Base-by-base conservation (phyloP, 2,888 invertebrate species). In the Xanthostigma xanthostigma region DNA sequence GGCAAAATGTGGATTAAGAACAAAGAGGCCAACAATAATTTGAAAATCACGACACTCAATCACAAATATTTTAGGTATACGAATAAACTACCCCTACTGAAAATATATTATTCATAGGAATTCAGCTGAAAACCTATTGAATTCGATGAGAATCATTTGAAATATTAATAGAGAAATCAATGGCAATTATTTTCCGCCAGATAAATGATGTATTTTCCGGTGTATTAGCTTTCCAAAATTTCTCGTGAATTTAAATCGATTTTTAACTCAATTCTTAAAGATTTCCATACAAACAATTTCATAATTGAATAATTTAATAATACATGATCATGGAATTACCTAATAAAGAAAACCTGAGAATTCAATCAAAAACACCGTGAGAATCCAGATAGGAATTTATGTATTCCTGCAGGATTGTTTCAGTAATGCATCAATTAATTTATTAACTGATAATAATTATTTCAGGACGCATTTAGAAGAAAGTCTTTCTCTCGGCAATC, bases 1-100 rank as follows among this genome's bases (percentile, higher is more conserved):
- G 96, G 95, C 11, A 96, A 95, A 66, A 83, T 90, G 70, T 96
- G 96, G 96, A 93, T 96, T 46, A 95, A 93, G 65, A 90, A 88
- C 60, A 92, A 91, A 64, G 95, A 96, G 66, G 75, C 79, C 27
- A 70, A 80, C 39, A 94, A 94, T 64, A 93, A 93, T 60, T 67
- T 96, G 36, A 89, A 94, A 74, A 87, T 95, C 12, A 95, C 95
- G 0, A 90, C 92, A 0, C 68, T 96, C 46, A 92, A 95, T 68
- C 95, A 96, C 65, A 96, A 96, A 68, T 95, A 96, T 68, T 96
- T 96, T 62, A 44, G 44, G 48, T 39, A 13, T 14, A 8, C 27
- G 3, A 27, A 27, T 1, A 1, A 27, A 27, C 13, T 38, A n/a
- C 8, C 13, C 1, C 9, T 12, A 38, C 38, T 38, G 38, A 13